Evolutionary conservation across 2,797 vertebrate species (phyloP).

Genomic region (Gymnothorax reevesii): DNA sequence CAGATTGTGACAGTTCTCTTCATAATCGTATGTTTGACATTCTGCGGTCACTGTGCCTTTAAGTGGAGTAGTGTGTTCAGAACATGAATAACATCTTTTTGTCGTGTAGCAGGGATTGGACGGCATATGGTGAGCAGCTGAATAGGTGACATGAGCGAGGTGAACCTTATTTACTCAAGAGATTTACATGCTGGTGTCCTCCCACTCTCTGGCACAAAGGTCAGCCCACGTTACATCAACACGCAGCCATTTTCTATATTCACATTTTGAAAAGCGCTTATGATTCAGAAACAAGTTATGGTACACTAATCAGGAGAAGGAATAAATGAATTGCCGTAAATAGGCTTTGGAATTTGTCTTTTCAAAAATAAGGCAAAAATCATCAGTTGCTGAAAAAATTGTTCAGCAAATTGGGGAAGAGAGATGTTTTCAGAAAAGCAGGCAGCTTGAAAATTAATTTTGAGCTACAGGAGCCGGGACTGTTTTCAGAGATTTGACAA

Average conservation of each 20-base stretch:
- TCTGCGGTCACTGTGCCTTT: not conserved
- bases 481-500: slow-evolving; percentile 55
- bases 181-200: not conserved
- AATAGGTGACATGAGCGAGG: not conserved
- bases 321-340: not conserved
- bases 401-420: slow-evolving; percentile 54
- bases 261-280: not conserved
- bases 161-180: not conserved
- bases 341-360: not conserved
- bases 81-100: not conserved
- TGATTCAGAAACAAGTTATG: not conserved
- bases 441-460: slow-evolving; percentile 66
- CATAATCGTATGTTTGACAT: not conserved
- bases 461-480: slow-evolving; percentile 58
- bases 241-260: not conserved
- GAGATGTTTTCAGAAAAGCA: slow-evolving; percentile 62
- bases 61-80: not conserved
- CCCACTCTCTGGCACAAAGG: not conserved
- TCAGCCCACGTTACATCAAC: slow-evolving; percentile 3
- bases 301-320: not conserved
- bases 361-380: not conserved
- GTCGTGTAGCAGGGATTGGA: not conserved
- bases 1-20: not conserved
- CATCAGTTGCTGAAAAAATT: slow-evolving; percentile 21
- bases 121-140: slow-evolving; percentile 3